phyloP scores from a whole-genome alignment of 2,888 invertebrate genomes.

The Pandemis cinnamomeana region DNA sequence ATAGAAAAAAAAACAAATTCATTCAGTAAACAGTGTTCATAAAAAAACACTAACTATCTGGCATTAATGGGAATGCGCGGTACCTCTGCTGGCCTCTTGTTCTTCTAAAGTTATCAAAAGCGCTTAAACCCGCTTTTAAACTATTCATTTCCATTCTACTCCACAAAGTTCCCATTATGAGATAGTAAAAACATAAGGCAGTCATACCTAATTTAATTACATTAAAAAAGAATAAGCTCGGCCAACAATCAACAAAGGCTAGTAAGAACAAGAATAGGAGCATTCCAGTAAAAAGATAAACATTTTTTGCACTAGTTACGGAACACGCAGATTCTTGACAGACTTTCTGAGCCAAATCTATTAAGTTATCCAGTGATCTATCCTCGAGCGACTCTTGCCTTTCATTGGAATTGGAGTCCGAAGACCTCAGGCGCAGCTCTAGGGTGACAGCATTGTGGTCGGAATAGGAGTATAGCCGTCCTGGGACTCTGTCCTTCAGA shows the following conservation, averaged over 20 bases:
- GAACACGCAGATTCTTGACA: slow-evolving; percentile 83
- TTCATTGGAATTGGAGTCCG: slow-evolving; percentile 42
- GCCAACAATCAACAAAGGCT: slow-evolving; percentile 79
- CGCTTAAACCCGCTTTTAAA: slow-evolving; percentile 88
- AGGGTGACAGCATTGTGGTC: slow-evolving; percentile 95
- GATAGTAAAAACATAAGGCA: slow-evolving; percentile 86
- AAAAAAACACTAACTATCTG: too few relatives aligned
- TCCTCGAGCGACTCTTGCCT: slow-evolving; percentile 51
- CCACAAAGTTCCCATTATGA: slow-evolving; percentile 93
- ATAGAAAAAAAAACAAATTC: not conserved
- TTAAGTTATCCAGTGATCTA: slow-evolving; percentile 60
- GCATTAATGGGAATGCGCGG: too few relatives aligned
- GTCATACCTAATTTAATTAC: slow-evolving; percentile 86
- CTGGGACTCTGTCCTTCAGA: slow-evolving; percentile 89
- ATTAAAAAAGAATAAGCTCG: slow-evolving; percentile 78
- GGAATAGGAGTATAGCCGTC: slow-evolving; percentile 90
- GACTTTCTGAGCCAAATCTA: slow-evolving; percentile 85
- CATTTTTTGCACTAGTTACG: slow-evolving; percentile 77
- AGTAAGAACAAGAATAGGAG: slow-evolving; percentile 81
- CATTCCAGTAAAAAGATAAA: slow-evolving; percentile 81
- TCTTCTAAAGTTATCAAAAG: slow-evolving; percentile 85
- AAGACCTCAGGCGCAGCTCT: slow-evolving; percentile 64
- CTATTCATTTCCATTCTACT: slow-evolving; percentile 92
- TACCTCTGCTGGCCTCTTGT: slow-evolving; percentile 51
- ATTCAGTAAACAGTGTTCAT: not conserved